Evolutionary conservation across 2,888 invertebrate species (phyloP).

Genomic region (Nezara viridula): DNA sequence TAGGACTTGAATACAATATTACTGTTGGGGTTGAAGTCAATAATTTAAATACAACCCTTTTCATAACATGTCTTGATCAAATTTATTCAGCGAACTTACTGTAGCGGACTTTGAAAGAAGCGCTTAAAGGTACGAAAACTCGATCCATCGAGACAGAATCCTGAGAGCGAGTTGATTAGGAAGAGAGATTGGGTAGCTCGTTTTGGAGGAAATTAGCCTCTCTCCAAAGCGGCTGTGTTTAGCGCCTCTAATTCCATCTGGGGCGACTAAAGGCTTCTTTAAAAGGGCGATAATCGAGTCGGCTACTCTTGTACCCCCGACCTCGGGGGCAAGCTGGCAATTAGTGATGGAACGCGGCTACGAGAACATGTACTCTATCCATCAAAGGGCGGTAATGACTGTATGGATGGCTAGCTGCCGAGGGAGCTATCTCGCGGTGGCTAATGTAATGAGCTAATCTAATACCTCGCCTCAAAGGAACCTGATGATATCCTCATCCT

Average conservation of each 20-base stretch:
- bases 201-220: neutral
- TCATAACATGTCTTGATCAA: neutral
- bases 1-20: no score
- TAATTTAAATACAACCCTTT: neutral
- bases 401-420: neutral
- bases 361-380: neutral
- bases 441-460: neutral
- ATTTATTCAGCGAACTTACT: neutral
- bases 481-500: neutral
- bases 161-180: neutral
- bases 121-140: neutral
- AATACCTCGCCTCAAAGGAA: neutral
- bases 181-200: neutral
- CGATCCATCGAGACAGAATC: neutral
- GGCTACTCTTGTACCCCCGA: neutral
- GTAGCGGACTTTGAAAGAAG: neutral
- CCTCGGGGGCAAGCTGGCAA: neutral
- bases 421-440: neutral
- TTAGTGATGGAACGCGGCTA: neutral
- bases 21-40: neutral
- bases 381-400: neutral
- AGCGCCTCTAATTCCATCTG: neutral
- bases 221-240: neutral
- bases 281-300: slow-evolving; percentile 35
- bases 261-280: neutral